phyloP scores from a whole-genome alignment of 2,797 vertebrate species.

The Tenualosa ilisha region DNA sequence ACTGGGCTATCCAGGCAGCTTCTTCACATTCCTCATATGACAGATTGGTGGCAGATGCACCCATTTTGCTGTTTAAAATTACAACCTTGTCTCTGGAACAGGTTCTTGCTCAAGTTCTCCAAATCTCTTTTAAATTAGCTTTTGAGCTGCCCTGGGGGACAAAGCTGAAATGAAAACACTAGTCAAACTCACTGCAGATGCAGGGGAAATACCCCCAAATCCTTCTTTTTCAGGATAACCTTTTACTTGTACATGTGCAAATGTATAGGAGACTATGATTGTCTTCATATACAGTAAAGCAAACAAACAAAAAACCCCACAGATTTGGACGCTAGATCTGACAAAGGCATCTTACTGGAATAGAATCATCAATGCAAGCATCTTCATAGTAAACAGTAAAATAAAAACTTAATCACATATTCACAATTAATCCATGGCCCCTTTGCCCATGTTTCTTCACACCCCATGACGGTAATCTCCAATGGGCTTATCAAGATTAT shows the following conservation, averaged over 20 bases:
- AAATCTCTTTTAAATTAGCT: not conserved
- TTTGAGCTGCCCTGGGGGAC: not conserved
- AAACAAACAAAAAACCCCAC: too few relatives aligned
- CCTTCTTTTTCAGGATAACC: not conserved
- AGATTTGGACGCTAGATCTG: too few relatives aligned
- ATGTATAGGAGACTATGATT: too few relatives aligned
- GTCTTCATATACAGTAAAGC: too few relatives aligned
- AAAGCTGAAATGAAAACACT: not conserved
- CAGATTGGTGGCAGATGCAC: not conserved
- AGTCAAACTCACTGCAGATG: too few relatives aligned
- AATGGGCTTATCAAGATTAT: not conserved
- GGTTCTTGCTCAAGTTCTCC: not conserved
- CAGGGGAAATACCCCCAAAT: not conserved
- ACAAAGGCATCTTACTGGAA: too few relatives aligned
- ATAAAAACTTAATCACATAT: not conserved
- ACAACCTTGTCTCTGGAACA: not conserved
- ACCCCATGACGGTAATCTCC: not conserved
- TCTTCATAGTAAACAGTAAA: not conserved
- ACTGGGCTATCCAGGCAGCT: not conserved
- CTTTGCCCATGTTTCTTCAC: not conserved
- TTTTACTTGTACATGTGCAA: not conserved
- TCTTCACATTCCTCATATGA: not conserved
- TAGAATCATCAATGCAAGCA: too few relatives aligned
- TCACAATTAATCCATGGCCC: not conserved
- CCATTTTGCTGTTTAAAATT: not conserved